A percentile compares a stretch with the other conserved stretches of the same genome.
phyloP scores from a whole-genome alignment of 1,140 invertebrate species.

The Nomia melanderi region DNA sequence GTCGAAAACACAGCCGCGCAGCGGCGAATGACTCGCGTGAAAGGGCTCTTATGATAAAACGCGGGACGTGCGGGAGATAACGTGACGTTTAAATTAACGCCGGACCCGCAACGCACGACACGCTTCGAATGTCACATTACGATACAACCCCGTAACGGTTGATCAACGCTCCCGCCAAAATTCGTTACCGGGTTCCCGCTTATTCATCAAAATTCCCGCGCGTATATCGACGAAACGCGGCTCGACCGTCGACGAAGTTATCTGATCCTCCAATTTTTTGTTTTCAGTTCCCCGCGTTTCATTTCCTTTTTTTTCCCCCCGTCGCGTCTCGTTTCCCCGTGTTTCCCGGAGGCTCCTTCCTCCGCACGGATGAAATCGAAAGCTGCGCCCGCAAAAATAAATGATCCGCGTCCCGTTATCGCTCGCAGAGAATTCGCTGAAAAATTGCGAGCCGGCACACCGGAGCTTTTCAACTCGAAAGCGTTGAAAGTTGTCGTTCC shows the following conservation, averaged over 20 bases:
- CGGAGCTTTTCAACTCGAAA: too few species aligned
- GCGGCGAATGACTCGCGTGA: not conserved
- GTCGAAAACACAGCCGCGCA: not conserved
- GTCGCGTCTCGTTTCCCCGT: not conserved
- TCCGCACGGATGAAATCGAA: slow-evolving; percentile 23
- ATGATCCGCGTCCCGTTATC: slow-evolving; percentile 5
- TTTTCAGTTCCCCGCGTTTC: not conserved
- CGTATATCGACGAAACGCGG: slow-evolving; percentile 46
- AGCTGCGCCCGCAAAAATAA: slow-evolving; percentile 32
- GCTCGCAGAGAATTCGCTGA: slow-evolving; percentile 17
- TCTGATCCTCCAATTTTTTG: slow-evolving; percentile 32
- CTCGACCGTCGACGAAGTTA: slow-evolving; percentile 23
- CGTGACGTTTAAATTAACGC: slow-evolving; percentile 65
- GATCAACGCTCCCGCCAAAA: slow-evolving; percentile 60
- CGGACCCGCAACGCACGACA: slow-evolving; percentile 46
- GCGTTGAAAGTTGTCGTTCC: too few species aligned
- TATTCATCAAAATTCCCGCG: slow-evolving; percentile 57
- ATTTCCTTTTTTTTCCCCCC: not conserved
- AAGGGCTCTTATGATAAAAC: slow-evolving; percentile 56
- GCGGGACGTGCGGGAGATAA: slow-evolving; percentile 55
- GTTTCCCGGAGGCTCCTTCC: not conserved
- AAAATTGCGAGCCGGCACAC: not conserved
- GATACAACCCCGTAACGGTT: slow-evolving; percentile 41
- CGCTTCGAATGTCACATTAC: slow-evolving; percentile 58
- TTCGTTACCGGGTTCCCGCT: slow-evolving; percentile 57